A percentile compares a stretch with the other conserved stretches of the same genome.
Conservation (phyloP, 1,140 invertebrate genomes). For the Papilio glaucus region DNA sequence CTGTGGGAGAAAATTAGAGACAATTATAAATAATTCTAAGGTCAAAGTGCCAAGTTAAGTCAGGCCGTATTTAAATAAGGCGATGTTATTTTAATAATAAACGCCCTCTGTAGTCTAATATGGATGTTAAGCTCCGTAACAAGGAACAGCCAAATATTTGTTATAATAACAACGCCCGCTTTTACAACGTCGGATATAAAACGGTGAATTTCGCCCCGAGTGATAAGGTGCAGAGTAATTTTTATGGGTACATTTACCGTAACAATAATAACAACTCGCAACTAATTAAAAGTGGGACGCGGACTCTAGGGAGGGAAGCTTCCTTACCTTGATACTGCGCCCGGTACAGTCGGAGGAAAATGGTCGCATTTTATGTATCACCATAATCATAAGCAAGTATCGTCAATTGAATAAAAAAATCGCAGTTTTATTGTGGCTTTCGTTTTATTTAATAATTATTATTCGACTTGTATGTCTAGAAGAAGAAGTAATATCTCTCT, state of each 20-base stretch:
- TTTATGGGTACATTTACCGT: constrained; percentile 75
- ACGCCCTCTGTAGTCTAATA: constrained; percentile 10
- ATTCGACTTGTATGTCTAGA: too few relatives aligned
- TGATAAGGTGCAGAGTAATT: constrained; percentile 75
- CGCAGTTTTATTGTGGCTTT: not conserved
- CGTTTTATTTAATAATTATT: not conserved
- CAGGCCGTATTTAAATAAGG: not conserved
- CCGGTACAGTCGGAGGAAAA: constrained; percentile 58
- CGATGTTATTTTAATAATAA: constrained; percentile 6
- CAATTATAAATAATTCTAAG: too few relatives aligned
- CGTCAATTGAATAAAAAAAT: constrained; percentile 39
- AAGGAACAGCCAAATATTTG: constrained; percentile 32
- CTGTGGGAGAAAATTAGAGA: too few relatives aligned
- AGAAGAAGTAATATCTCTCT: too few relatives aligned
- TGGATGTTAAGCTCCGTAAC: not conserved
- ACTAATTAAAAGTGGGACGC: constrained; percentile 78
- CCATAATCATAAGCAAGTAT: not conserved
- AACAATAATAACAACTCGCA: constrained; percentile 80
- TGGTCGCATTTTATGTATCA: constrained; percentile 18
- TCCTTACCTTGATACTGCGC: constrained; percentile 62
- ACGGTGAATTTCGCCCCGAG: constrained; percentile 54
- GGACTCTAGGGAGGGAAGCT: constrained; percentile 58
- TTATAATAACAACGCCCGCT: not conserved
- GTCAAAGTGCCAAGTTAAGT: too few relatives aligned
- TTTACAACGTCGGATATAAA: constrained; percentile 43